Conservation (phyloP, 2,888 invertebrate genomes). For the Papilio demoleus region DNA sequence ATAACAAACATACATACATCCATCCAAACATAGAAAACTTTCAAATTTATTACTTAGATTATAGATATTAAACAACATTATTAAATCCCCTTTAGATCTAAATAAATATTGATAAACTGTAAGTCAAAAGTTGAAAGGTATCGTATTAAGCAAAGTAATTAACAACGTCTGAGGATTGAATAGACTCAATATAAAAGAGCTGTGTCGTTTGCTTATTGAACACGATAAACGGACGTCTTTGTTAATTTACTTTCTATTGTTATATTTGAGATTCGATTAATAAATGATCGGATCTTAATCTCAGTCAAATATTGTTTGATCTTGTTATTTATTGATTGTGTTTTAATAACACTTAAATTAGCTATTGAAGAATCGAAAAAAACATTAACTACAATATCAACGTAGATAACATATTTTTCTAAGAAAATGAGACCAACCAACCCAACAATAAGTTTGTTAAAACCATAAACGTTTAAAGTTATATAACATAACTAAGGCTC, state of each 20-base stretch:
- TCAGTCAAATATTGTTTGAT: background rate
- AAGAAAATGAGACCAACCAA: no score
- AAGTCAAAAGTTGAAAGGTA: background rate
- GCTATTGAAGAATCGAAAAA: no score
- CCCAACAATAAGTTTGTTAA: no score
- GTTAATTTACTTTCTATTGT: conserved; percentile 17
- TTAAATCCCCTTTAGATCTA: background rate
- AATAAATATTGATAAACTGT: background rate
- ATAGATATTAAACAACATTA: no score
- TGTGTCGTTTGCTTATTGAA: conserved; percentile 14
- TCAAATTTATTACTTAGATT: no score
- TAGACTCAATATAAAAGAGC: background rate
- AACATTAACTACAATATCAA: no score
- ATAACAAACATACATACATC: no score
- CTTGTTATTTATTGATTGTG: background rate
- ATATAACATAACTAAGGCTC: no score
- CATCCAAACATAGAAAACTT: no score
- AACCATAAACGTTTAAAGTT: no score
- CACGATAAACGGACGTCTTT: conserved; percentile 8
- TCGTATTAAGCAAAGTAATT: background rate
- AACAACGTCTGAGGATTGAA: conserved; percentile 1
- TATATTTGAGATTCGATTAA: conserved; percentile 16
- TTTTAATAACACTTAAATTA: background rate
- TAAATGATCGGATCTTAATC: background rate
- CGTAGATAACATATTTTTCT: no score